Evolutionary conservation across 2,888 invertebrate genomes (phyloP).

Genomic region (Folsomia candida): DNA sequence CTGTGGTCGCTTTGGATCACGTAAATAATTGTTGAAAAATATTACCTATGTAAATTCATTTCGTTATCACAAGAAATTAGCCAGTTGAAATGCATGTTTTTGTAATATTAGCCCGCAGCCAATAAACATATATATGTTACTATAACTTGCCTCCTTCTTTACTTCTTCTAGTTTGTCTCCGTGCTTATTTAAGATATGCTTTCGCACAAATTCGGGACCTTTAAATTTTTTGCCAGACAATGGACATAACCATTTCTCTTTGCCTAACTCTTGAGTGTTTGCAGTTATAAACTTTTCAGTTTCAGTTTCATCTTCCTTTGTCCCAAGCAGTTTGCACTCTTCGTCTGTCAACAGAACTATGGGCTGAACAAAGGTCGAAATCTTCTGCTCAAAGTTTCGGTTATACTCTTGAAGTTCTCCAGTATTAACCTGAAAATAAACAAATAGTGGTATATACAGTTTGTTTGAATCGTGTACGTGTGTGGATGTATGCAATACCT

Average conservation of each 20-base stretch:
- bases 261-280: slow-evolving; percentile 93
- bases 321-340: slow-evolving; percentile 78
- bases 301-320: slow-evolving; percentile 72
- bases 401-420: slow-evolving; percentile 73
- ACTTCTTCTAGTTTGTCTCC: slow-evolving; percentile 95
- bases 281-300: slow-evolving; percentile 93
- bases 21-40: slow-evolving; percentile 93
- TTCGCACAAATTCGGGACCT: slow-evolving; percentile 95
- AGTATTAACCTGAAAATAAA: slow-evolving; percentile 61
- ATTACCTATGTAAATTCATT: slow-evolving; percentile 61
- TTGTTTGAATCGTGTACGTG: background rate
- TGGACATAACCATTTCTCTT: slow-evolving; percentile 97
- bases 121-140: background rate
- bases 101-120: background rate
- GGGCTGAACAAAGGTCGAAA: slow-evolving; percentile 82
- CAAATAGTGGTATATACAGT: background rate
- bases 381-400: slow-evolving; percentile 82
- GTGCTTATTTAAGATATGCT: slow-evolving; percentile 97
- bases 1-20: slow-evolving; percentile 91
- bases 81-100: background rate
- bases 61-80: background rate
- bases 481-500: slow-evolving; percentile 58
- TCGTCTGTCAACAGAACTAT: slow-evolving; percentile 67
- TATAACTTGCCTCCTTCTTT: slow-evolving; percentile 73
- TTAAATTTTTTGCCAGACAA: slow-evolving; percentile 98